Base-by-base conservation (phyloP, 1,140 invertebrate species). In the Tribolium castaneum region DNA sequence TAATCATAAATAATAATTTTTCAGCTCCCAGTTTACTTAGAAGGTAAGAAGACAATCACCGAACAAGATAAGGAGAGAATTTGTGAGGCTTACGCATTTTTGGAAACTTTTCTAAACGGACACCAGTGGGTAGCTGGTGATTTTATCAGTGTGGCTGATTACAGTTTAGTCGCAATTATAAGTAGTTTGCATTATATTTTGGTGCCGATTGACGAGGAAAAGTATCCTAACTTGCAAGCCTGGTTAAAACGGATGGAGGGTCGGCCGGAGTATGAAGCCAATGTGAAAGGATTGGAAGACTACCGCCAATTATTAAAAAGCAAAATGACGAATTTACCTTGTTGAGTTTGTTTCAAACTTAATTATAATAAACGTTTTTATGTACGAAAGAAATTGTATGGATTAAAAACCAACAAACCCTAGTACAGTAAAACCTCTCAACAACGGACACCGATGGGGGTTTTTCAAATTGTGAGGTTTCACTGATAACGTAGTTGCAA, bases 61-160 rank as follows among this genome's bases (percentile, higher is more conserved):
- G 22, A 62, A 9, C 10, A 62, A 12, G 19, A 62, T 5, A 34
- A 30, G n/a, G 56, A 62, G n/a, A 34, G 12, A 1, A 10, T 62
- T 22, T 7, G n/a, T 25, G 19, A 72, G 19, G 16, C 14, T 22
- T 72, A 50, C 2, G 30, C 9, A 9, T 80, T 83, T 39, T 52
- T 88, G 7, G 83, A 88, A 30, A 77, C 70, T 25, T 84, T 84
- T 77, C 76, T 88, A 22, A 76, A 75, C 0, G 83, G 82, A 12
- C 82, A 80, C 6, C 62, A 80, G 22, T 87, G 83, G 75, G 82
- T 84, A 10, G 85, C 83, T 9, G 85, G 85, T 5, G 82, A 86
- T 16, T 54, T 82, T 30, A 70, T 90, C n/a, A 90, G 89, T 5
- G 85, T 90, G 30, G 90, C 89, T 19, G 89, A 87, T 77, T 85